These are phyloP conservation scores for Aplocera efformata DNA, from an alignment of 2,888 invertebrate species.

Conservation along the genomic window DNA sequence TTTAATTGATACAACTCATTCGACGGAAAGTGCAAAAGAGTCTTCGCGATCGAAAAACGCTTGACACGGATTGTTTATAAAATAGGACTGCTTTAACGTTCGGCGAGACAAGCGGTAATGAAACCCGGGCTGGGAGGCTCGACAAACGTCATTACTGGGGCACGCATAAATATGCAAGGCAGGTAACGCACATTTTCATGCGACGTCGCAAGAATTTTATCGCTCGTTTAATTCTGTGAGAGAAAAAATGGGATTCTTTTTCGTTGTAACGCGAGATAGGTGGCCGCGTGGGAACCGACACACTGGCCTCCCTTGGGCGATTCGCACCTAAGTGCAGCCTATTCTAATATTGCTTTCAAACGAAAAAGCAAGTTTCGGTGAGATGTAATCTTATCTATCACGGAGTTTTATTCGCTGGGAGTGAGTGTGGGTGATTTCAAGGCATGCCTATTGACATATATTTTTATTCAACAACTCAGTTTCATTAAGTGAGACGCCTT, in stretches of 20 bases:
- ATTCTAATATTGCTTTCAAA: slow-evolving; percentile 71
- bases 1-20: slow-evolving; percentile 57
- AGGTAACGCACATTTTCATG: slow-evolving; percentile 81
- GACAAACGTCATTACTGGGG: slow-evolving; percentile 77
- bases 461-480: no score
- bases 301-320: slow-evolving; percentile 51
- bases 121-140: slow-evolving; percentile 62
- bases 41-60: slow-evolving; percentile 60
- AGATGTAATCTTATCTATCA: slow-evolving; percentile 69
- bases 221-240: slow-evolving; percentile 77
- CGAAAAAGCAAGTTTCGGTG: slow-evolving; percentile 36
- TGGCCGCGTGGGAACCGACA: slow-evolving; percentile 72
- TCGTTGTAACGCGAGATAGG: slow-evolving; percentile 69
- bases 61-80: slow-evolving; percentile 69
- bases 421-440: no score
- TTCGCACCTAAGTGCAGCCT: slow-evolving; percentile 71
- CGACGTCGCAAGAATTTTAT: slow-evolving; percentile 80
- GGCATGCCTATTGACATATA: no score
- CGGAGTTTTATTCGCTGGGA: slow-evolving; percentile 58
- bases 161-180: slow-evolving; percentile 80
- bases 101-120: slow-evolving; percentile 62
- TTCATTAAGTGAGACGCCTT: no score
- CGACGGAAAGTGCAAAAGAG: slow-evolving; percentile 58
- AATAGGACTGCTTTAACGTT: slow-evolving; percentile 55
- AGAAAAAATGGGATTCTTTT: slow-evolving; percentile 74